Conservation (phyloP, 2,113 vertebrate genomes). For the Pogonocichla stellata region DNA sequence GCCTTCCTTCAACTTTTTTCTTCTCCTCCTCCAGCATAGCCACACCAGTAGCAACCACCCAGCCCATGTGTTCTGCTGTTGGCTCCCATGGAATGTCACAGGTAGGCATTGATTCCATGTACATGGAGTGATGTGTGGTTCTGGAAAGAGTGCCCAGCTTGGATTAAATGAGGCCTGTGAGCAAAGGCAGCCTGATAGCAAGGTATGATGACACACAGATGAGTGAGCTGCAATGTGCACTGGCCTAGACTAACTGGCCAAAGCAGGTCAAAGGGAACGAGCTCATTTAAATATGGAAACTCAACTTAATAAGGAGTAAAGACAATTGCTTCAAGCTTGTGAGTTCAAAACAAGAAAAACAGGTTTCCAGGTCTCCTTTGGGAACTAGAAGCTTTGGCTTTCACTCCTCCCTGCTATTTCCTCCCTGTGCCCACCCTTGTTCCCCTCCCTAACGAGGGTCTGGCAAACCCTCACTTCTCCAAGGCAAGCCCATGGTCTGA, state of each 20-base stretch:
- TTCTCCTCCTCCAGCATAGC: not conserved
- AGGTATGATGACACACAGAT: not conserved
- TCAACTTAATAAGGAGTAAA: not conserved
- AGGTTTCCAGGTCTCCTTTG: not conserved
- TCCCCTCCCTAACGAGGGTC: not conserved
- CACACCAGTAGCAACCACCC: not conserved
- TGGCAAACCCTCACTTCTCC: not conserved
- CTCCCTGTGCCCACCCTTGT: not conserved
- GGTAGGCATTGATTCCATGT: too few relatives aligned
- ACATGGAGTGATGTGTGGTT: rapidly evolving
- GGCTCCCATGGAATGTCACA: not conserved
- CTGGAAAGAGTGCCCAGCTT: not conserved
- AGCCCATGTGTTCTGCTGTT: rapidly evolving
- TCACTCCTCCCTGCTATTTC: not conserved
- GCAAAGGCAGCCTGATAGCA: not conserved
- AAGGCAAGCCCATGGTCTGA: not conserved
- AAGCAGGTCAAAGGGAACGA: constrained; percentile 16
- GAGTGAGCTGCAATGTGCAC: not conserved
- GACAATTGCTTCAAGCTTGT: not conserved
- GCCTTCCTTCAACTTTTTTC: not conserved
- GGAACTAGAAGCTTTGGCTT: not conserved
- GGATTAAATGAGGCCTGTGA: not conserved
- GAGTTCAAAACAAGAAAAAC: not conserved
- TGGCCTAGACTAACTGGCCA: not conserved
- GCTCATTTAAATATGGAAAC: not conserved